Conservation (phyloP, 2,888 invertebrate genomes). For the Mythimna lalbum region DNA sequence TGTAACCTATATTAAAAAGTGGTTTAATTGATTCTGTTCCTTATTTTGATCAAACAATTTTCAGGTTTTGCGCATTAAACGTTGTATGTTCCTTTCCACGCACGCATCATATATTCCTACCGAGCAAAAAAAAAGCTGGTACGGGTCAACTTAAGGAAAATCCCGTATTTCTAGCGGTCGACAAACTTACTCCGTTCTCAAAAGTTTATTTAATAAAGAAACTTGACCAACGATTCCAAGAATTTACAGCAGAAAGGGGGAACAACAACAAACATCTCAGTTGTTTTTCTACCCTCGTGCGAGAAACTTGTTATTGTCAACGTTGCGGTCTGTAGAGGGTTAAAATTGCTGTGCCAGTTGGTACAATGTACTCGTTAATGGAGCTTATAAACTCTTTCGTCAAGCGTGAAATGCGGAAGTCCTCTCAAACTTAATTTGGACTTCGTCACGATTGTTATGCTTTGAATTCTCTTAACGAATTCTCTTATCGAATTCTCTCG, state of each 20-base stretch:
- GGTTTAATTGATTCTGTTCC: no score
- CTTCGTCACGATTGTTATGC: no score
- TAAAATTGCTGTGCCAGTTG: slow-evolving; percentile 1
- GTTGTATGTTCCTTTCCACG: no score
- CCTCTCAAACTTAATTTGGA: no score
- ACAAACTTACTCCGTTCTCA: slow-evolving; percentile 1
- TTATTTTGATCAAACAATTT: no score
- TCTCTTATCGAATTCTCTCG: no score
- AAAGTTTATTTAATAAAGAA: slow-evolving; percentile 38
- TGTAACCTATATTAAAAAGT: no score
- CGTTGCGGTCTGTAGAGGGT: slow-evolving; percentile 2
- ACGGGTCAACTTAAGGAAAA: background rate
- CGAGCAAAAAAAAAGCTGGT: no score
- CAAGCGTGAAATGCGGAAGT: no score
- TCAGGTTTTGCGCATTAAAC: no score
- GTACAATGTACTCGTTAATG: background rate
- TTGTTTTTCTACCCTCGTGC: slow-evolving; percentile 24
- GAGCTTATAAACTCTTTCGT: background rate
- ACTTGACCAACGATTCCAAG: slow-evolving; percentile 15
- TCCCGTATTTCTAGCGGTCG: background rate
- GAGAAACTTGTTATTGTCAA: slow-evolving; percentile 9
- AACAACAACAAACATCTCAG: background rate
- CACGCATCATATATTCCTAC: no score
- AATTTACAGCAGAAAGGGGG: slow-evolving; percentile 12
- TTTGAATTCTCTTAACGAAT: no score